phyloP scores from a whole-genome alignment of 2,888 invertebrate genomes.

The Trichopoda pennipes region DNA sequence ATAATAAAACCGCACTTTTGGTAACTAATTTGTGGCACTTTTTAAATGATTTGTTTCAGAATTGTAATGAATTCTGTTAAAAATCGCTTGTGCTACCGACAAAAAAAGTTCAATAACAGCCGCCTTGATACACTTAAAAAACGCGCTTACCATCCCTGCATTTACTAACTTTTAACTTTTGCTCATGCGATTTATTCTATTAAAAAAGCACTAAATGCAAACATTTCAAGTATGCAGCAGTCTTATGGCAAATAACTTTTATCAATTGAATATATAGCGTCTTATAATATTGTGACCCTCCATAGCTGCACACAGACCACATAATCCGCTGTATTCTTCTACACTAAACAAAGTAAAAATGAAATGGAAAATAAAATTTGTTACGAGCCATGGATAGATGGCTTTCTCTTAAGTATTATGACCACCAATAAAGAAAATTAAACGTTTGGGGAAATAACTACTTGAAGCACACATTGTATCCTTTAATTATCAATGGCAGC shows the following conservation, averaged over 20 bases:
- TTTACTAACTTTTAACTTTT: too few relatives aligned
- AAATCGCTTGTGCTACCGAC: too few relatives aligned
- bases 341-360: constrained; percentile 1
- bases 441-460: constrained; percentile 24
- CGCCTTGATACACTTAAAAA: too few relatives aligned
- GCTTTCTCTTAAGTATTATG: constrained; percentile 7
- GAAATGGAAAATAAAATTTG: constrained; percentile 1
- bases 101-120: too few relatives aligned
- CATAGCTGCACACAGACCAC: not conserved
- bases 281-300: constrained; percentile 31
- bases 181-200: too few relatives aligned
- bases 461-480: constrained; percentile 30
- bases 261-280: constrained; percentile 11
- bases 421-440: constrained; percentile 11
- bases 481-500: constrained; percentile 61
- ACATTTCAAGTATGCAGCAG: constrained; percentile 12
- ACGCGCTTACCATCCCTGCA: too few relatives aligned
- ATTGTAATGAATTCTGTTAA: too few relatives aligned
- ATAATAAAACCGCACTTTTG: too few relatives aligned
- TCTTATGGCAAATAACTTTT: constrained; percentile 19
- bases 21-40: too few relatives aligned
- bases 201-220: constrained; percentile 10
- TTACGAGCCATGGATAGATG: not conserved
- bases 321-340: too few relatives aligned
- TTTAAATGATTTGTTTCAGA: too few relatives aligned